These are phyloP conservation scores for Columba livia DNA, from an alignment of 2,113 vertebrate genomes.

Conservation along the genomic window DNA sequence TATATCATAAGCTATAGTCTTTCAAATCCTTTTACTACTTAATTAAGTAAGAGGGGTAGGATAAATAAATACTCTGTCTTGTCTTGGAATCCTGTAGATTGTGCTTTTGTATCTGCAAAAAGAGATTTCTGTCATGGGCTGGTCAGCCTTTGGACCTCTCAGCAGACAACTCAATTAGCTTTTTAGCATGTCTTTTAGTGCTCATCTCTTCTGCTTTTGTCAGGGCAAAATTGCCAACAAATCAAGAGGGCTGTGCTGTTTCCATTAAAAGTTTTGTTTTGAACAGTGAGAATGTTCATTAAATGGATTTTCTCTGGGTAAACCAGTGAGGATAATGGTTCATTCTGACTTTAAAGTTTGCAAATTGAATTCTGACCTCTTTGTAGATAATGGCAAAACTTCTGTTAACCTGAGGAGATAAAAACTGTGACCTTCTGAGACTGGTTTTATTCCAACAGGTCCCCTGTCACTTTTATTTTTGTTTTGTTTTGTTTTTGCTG, in stretches of 20 bases:
- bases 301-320: not conserved
- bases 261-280: not conserved
- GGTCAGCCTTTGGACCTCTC: not conserved
- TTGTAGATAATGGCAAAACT: not conserved
- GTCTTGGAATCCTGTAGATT: not conserved
- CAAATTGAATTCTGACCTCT: not conserved
- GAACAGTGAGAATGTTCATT: not conserved
- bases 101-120: not conserved
- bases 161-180: not conserved
- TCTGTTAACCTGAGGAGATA: not conserved
- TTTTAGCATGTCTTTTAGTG: accelerated
- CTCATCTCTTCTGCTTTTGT: not conserved
- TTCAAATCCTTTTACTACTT: not conserved
- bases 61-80: not conserved
- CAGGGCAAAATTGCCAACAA: not conserved
- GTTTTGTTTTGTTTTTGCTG: not conserved
- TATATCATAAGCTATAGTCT: not conserved
- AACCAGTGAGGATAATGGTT: not conserved
- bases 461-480: not conserved
- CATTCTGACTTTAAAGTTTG: not conserved
- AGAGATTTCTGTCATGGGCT: not conserved
- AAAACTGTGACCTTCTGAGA: not conserved
- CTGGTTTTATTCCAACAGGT: not conserved
- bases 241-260: not conserved
- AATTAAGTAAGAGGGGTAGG: not conserved